Conservation (phyloP, 2,797 vertebrate genomes). For the Coccyzus lansbergi region DNA sequence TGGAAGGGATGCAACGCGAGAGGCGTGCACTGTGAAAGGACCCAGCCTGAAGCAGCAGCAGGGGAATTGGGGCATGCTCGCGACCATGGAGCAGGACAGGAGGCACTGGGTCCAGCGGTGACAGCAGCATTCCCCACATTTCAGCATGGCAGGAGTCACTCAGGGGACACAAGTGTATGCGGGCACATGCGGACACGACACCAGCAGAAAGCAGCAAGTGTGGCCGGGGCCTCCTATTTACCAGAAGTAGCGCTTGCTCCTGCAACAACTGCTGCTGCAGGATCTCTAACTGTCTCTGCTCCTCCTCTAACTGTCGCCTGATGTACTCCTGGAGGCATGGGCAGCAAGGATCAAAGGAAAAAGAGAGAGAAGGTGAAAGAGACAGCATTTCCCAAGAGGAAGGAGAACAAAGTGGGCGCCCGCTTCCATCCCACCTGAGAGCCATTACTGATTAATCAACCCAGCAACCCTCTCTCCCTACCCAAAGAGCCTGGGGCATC, state of each 20-base stretch:
- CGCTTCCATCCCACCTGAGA: neutral
- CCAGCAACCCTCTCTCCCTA: neutral
- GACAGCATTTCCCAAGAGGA: slow-evolving; percentile 66
- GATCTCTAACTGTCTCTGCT: slow-evolving; percentile 99
- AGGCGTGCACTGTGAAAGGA: neutral
- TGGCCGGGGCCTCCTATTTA: slow-evolving; percentile 81
- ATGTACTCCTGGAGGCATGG: slow-evolving; percentile 94
- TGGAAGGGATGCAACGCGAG: neutral
- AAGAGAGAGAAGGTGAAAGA: slow-evolving; percentile 74
- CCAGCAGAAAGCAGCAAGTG: slow-evolving; percentile 32
- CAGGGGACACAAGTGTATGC: neutral
- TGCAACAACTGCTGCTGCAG: slow-evolving; percentile 99
- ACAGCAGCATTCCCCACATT: neutral
- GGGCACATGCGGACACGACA: neutral
- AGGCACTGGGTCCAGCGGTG: no score
- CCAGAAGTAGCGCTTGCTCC: slow-evolving; percentile 98
- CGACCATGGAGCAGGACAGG: neutral
- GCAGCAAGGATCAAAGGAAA: slow-evolving; percentile 73
- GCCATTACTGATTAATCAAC: neutral
- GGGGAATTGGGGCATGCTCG: neutral
- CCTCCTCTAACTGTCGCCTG: slow-evolving; percentile 99
- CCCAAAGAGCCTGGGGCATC: neutral
- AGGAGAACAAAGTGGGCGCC: slow-evolving; percentile 6
- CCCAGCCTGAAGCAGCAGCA: neutral
- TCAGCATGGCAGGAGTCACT: neutral